Percentiles rank a stretch among this genome's conserved stretches.
Evolutionary conservation across 2,797 vertebrate genomes (phyloP).

Genomic region (Clarias pachynema): DNA sequence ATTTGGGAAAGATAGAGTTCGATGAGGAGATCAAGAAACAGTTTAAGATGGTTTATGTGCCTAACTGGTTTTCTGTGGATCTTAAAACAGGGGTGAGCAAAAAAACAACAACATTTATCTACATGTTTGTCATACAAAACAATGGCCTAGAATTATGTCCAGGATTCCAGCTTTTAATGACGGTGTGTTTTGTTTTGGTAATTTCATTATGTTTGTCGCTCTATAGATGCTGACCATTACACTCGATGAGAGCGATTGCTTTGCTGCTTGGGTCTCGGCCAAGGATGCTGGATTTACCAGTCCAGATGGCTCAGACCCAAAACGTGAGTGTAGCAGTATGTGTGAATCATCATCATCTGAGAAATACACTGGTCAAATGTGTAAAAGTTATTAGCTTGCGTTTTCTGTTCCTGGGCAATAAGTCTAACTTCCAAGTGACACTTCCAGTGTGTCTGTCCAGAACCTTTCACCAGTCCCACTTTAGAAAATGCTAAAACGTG

Average conservation of each 20-base stretch:
- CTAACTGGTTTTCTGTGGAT: conserved; percentile 99
- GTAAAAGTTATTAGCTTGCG: background rate
- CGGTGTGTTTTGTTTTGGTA: background rate
- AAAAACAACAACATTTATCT: no score
- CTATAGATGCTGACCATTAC: conserved; percentile 97
- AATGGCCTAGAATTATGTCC: background rate
- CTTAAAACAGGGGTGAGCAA: conserved; percentile 94
- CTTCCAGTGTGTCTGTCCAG: background rate
- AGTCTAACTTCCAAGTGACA: background rate
- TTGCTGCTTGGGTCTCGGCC: conserved; percentile 98
- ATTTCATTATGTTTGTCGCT: conserved; percentile 4
- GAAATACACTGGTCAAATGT: conserved; percentile 2
- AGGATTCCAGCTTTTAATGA: background rate
- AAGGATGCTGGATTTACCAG: conserved; percentile 98
- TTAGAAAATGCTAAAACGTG: background rate
- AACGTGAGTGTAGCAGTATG: conserved; percentile 76
- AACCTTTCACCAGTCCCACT: background rate
- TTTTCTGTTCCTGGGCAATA: background rate
- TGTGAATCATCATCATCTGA: background rate
- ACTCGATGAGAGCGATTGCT: conserved; percentile 96
- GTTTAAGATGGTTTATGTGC: conserved; percentile 99
- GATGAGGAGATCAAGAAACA: conserved; percentile 99
- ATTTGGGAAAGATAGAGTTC: conserved; percentile 96
- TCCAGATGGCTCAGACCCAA: conserved; percentile 96
- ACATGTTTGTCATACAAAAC: background rate